Percentiles rank a stretch among this genome's conserved stretches.
These are phyloP conservation scores for Drosophila mimetica DNA, from an alignment of 2,888 invertebrate species.

Conservation along the genomic window DNA sequence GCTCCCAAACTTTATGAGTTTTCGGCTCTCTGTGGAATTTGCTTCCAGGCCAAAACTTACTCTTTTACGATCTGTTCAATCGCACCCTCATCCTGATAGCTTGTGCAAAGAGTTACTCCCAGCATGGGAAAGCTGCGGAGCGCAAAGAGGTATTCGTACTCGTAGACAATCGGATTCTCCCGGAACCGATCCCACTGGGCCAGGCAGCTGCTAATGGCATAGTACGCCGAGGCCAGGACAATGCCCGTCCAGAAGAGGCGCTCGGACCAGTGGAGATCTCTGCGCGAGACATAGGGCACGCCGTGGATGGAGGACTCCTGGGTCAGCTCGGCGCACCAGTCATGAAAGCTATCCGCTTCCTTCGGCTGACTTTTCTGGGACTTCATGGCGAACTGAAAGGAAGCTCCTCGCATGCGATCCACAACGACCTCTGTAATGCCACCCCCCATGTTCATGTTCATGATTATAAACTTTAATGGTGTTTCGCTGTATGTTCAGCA, in stretches of 20 bases:
- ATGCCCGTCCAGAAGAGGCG: conserved; percentile 74
- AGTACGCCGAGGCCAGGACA: conserved; percentile 69
- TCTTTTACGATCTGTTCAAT: conserved; percentile 76
- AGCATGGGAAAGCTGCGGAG: conserved; percentile 85
- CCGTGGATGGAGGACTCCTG: conserved; percentile 81
- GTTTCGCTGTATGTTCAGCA: conserved; percentile 45
- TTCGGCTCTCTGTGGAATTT: not conserved
- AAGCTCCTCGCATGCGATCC: conserved; percentile 19
- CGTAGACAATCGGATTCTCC: conserved; percentile 85
- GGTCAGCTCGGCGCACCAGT: conserved; percentile 61
- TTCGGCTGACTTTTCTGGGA: conserved; percentile 5
- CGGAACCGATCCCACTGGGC: conserved; percentile 84
- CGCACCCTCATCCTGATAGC: conserved; percentile 75
- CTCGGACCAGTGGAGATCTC: conserved; percentile 78
- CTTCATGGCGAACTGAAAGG: conserved; percentile 50
- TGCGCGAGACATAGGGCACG: conserved; percentile 75
- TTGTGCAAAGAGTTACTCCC: conserved; percentile 85
- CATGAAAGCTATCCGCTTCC: conserved; percentile 2
- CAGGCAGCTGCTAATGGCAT: conserved; percentile 69
- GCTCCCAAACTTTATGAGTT: no score
- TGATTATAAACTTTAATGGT: conserved; percentile 35
- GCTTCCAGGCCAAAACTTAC: conserved; percentile 53
- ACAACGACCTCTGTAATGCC: conserved; percentile 30
- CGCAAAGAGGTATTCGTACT: conserved; percentile 85
- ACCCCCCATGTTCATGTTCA: conserved; percentile 11